These are phyloP conservation scores for Lasioglossum figueresi DNA, from an alignment of 2,888 invertebrate genomes.

Conservation along the genomic window DNA sequence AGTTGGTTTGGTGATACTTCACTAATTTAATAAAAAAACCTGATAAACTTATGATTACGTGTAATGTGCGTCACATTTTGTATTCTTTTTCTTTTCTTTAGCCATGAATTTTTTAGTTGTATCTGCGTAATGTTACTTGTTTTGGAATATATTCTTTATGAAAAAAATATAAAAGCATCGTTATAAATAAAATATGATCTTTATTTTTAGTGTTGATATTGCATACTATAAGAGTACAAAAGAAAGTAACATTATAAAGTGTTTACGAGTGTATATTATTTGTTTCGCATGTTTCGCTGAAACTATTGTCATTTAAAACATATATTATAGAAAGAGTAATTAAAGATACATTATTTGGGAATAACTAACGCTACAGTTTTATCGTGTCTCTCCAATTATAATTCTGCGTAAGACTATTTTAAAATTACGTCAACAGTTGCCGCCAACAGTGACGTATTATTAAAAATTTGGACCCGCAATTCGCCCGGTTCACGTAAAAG, in stretches of 20 bases:
- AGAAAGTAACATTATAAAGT: conserved; percentile 20
- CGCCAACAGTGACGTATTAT: conserved; percentile 42
- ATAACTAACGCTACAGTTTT: conserved; percentile 3
- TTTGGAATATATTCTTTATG: conserved; percentile 57
- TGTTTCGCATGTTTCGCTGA: conserved; percentile 10
- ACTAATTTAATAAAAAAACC: conserved; percentile 58
- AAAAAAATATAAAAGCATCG: conserved; percentile 51
- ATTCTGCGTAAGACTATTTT: neutral
- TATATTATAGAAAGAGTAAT: neutral
- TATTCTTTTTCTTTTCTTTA: conserved; percentile 41
- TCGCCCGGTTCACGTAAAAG: conserved; percentile 12
- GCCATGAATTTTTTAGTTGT: conserved; percentile 31
- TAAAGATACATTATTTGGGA: conserved; percentile 20
- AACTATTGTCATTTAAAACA: conserved; percentile 17
- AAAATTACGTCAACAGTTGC: conserved; percentile 21
- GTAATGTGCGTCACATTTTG: conserved; percentile 43
- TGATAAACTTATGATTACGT: conserved; percentile 48
- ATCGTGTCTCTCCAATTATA: conserved; percentile 10
- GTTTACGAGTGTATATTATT: conserved; percentile 7
- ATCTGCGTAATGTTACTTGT: conserved; percentile 51
- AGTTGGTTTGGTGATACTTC: conserved; percentile 48
- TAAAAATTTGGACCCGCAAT: neutral
- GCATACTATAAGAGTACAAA: conserved; percentile 12
- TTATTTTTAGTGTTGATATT: conserved; percentile 41
- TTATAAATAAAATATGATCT: conserved; percentile 47